Base-by-base conservation (phyloP, 2,888 invertebrate species). In the Drosophila melanosoma region DNA sequence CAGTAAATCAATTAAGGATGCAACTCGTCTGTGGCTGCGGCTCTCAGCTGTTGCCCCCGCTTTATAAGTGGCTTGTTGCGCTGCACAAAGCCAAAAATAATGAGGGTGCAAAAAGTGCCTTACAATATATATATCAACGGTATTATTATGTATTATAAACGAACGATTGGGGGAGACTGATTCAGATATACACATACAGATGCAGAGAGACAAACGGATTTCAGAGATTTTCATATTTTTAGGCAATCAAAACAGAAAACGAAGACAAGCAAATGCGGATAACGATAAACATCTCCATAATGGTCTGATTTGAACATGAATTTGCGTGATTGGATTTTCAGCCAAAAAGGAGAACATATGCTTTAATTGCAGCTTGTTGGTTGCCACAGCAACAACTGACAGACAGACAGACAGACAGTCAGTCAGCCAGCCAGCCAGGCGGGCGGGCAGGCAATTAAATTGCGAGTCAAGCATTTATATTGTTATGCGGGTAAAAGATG, bases 281-380 rank as follows among this genome's bases (percentile, higher is more conserved):
- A 38, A 32, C 61, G 91, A 91, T 91, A 91, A 91, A 83, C 87
- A 91, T 91, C 91, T 91, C 75, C 63, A 82, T 91, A 91, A 91
- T 91, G 88, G 87, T 79, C 80, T 76, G 77, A 85, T 83, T 86
- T 76, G 67, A 70, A 72, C 76, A 74, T 38, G 38, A 72, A 26
- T 38, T 67, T 53, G 51, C 42, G 36, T 54, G 62, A 62, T 62
- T 70, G 40, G 71, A 42, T 17, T 52, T 52, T 45, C 35, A 53
- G 20, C 38, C 26, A 17, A 59, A 45, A 49, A 48, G 32, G 69
- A 69, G 70, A 74, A 79, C 85, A 86, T 85, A 86, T 89, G 85
- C 81, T 87, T 82, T 87, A 85, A 85, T 85, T 89, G 85, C 83
- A 75, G 85, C 77, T 89, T 77, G 89, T 79, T 74, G 63, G 63